Conservation (phyloP, 2,797 vertebrate species). For the Hemibagrus guttatus region DNA sequence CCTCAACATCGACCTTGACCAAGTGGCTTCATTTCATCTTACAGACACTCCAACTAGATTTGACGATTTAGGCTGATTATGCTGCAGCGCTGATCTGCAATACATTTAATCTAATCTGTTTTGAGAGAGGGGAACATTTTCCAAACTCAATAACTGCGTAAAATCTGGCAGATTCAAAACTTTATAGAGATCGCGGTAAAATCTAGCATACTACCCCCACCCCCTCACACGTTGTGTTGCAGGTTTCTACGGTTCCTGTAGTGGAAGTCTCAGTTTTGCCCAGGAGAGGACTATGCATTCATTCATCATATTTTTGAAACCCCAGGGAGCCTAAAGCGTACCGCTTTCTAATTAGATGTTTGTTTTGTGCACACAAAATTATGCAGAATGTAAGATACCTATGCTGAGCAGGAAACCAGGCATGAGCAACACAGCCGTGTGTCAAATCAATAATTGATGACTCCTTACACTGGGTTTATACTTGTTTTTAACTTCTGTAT, state of each 20-base stretch:
- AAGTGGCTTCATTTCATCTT: slow-evolving; percentile 5
- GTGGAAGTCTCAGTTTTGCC: neutral
- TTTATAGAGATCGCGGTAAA: neutral
- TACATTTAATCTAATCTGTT: neutral
- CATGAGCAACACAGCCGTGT: neutral
- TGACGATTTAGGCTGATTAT: neutral
- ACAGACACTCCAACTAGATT: neutral
- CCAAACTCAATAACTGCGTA: neutral
- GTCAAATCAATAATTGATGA: neutral
- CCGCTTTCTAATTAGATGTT: slow-evolving; percentile 5
- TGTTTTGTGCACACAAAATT: neutral
- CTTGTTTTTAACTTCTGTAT: neutral
- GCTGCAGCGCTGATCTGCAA: neutral
- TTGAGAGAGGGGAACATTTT: neutral
- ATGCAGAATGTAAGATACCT: neutral
- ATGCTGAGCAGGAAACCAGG: neutral
- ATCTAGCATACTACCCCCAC: neutral
- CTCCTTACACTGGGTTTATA: neutral
- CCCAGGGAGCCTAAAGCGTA: neutral
- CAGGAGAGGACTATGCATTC: neutral
- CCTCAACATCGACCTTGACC: slow-evolving; percentile 6
- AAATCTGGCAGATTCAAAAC: neutral
- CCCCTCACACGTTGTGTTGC: too few species aligned
- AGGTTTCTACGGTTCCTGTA: neutral
- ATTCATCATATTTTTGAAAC: neutral